Evolutionary conservation across 1,140 invertebrate species (phyloP), one percentile per base, ranked within the genome.

Genomic region (Heliconius melpomene): DNA sequence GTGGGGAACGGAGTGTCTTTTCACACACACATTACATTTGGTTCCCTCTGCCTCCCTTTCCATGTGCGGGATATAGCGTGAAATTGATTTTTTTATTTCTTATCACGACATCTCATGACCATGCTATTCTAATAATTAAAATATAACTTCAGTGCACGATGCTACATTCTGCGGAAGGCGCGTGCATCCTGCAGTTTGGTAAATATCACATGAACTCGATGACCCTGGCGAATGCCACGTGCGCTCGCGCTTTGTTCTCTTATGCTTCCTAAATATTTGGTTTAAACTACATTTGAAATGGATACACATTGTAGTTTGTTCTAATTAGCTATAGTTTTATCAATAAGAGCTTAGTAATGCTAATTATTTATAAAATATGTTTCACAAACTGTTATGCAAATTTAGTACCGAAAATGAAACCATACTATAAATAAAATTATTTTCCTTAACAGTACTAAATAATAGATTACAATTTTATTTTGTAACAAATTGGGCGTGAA

Each of bases 191-290:
- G 85, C 74, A 83, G 87, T 90, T 90, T 87, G 82, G 86, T 90
- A 88, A 88, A 90, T 86, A 90, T 83, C 71, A 81, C 57, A 76
- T 88, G 88, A 90, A 86, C 88, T 86, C 85, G 9, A 11, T 88
- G 86, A 90, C 88, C 87, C 82, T 80, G 57, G 77, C 77, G 54
- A 73, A 79, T 78, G 78, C 82, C 85, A 89, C 86, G 85, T 86
- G 70, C 79, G 60, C 60, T 57, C 60, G 57, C 77, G 71, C 72
- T 81, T 74, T 82, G 79, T 77, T 76, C 74, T 78, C 74, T 79
- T 73, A 46, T 72, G 73, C 38, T 52, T 73, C 71, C 32, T 74
- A 79, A 79, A 79, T 60, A 74, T 79, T 79, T 75, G 38, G 73
- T 75, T 79, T 76, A 79, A 74, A 79, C 72, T 71, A 75, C 60